Conservation (phyloP, 1,140 invertebrate genomes). For the Temnothorax curvispinosus region DNA sequence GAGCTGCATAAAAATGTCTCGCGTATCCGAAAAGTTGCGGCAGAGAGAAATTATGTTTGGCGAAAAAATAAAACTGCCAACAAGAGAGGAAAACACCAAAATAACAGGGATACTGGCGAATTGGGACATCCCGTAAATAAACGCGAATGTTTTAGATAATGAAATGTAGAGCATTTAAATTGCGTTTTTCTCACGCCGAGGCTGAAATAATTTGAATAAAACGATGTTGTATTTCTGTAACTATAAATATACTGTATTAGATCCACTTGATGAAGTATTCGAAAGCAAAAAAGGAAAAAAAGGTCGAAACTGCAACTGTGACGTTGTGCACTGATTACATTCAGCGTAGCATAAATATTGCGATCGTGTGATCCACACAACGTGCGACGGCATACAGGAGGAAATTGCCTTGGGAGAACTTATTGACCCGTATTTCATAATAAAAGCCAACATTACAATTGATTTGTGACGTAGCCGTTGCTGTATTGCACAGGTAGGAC, state of each 20-base stretch:
- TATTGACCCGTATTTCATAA: conserved; percentile 53
- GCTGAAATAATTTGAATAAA: not conserved
- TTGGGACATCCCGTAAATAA: conserved; percentile 1
- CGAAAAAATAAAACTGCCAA: not conserved
- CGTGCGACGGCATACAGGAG: not conserved
- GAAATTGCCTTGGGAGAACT: conserved; percentile 48
- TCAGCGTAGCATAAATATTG: not conserved
- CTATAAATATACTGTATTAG: not conserved
- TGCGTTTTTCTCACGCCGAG: not conserved
- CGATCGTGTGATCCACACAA: not conserved
- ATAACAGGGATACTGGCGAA: not conserved
- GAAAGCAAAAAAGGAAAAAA: not conserved
- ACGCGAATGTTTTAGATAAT: not conserved
- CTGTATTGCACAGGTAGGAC: not conserved
- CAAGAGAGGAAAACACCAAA: not conserved
- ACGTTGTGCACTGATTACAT: not conserved
- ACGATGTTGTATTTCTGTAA: too few relatives aligned
- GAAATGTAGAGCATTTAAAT: not conserved
- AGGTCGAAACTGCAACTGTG: not conserved
- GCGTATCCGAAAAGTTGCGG: not conserved
- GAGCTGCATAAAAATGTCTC: conserved; percentile 31
- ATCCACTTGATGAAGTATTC: not conserved
- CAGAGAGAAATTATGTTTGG: not conserved
- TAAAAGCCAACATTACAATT: conserved; percentile 53
- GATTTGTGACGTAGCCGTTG: conserved; percentile 44